phyloP scores from a whole-genome alignment of 2,797 vertebrate species.

The Silurus lanzhouensis region DNA sequence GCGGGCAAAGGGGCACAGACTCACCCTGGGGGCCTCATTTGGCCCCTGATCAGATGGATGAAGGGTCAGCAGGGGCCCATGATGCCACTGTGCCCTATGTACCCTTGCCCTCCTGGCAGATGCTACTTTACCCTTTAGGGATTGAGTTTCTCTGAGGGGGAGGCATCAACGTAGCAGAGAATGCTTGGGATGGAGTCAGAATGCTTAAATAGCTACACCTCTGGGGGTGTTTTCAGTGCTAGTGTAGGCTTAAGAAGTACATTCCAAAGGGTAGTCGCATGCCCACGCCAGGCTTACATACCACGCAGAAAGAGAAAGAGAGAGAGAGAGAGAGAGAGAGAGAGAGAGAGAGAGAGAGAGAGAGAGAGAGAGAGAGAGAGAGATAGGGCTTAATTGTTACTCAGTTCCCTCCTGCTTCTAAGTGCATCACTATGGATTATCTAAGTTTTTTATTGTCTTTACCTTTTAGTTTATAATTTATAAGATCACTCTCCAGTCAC shows the following conservation, averaged over 20 bases:
- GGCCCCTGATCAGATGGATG: slow-evolving; percentile 74
- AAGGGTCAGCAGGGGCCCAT: slow-evolving; percentile 63
- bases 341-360: no score
- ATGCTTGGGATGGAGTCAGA: slow-evolving; percentile 59
- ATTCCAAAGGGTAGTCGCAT: slow-evolving; percentile 30
- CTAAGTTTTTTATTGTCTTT: not conserved
- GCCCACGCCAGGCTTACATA: slow-evolving; percentile 35
- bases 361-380: slow-evolving; percentile 18
- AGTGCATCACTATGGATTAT: not conserved
- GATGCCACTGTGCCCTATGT: slow-evolving; percentile 60
- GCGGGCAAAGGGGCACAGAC: slow-evolving; percentile 62
- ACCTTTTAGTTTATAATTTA: not conserved
- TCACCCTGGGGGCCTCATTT: slow-evolving; percentile 69
- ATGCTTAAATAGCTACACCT: slow-evolving; percentile 40
- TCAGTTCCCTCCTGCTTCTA: slow-evolving; percentile 9
- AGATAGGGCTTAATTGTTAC: not conserved
- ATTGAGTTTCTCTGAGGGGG: slow-evolving; percentile 57
- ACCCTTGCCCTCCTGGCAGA: slow-evolving; percentile 76
- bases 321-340: no score
- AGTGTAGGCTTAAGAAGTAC: slow-evolving; percentile 39
- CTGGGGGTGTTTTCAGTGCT: slow-evolving; percentile 26
- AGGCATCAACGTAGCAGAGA: slow-evolving; percentile 48
- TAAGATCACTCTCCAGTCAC: not conserved
- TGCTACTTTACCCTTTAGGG: slow-evolving; percentile 62
- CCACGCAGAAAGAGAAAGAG: slow-evolving; percentile 23